These are phyloP conservation scores for Xenopus borealis DNA, from an alignment of 2,113 vertebrate species.

Conservation along the genomic window DNA sequence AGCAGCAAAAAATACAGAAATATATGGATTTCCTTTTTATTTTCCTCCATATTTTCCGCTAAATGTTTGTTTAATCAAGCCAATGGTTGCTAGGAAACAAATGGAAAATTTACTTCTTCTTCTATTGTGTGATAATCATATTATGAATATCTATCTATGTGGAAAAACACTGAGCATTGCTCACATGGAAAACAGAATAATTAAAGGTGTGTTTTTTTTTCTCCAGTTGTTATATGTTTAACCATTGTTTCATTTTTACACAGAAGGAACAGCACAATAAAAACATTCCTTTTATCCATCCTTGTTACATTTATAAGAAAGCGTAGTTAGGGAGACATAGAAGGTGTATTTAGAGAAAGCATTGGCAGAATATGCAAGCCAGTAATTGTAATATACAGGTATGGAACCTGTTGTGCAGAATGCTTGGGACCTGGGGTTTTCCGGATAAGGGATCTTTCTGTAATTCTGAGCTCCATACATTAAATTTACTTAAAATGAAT, in stretches of 20 bases:
- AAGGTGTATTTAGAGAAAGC: no score
- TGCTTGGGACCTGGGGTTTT: no score
- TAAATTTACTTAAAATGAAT: no score
- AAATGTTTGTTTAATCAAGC: constrained; percentile 45
- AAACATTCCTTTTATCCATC: neutral
- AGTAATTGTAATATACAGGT: no score
- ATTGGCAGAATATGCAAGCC: no score
- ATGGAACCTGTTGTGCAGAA: no score
- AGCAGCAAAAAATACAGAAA: no score
- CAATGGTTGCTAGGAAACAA: constrained; percentile 43
- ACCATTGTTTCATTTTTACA: neutral
- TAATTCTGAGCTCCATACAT: no score
- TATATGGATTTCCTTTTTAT: neutral
- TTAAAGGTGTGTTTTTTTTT: constrained; percentile 29
- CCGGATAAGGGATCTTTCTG: no score
- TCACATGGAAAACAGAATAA: constrained; percentile 30
- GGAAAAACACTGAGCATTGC: constrained; percentile 31
- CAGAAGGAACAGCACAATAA: neutral
- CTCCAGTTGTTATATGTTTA: constrained; percentile 29
- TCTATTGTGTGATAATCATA: constrained; percentile 45
- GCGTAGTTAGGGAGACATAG: no score
- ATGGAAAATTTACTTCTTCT: constrained; percentile 37
- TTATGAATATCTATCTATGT: constrained; percentile 41
- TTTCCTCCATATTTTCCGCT: neutral
- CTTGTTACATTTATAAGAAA: no score